Base-by-base conservation (phyloP, 1,140 invertebrate species). In the Caligus rogercresseyi region DNA sequence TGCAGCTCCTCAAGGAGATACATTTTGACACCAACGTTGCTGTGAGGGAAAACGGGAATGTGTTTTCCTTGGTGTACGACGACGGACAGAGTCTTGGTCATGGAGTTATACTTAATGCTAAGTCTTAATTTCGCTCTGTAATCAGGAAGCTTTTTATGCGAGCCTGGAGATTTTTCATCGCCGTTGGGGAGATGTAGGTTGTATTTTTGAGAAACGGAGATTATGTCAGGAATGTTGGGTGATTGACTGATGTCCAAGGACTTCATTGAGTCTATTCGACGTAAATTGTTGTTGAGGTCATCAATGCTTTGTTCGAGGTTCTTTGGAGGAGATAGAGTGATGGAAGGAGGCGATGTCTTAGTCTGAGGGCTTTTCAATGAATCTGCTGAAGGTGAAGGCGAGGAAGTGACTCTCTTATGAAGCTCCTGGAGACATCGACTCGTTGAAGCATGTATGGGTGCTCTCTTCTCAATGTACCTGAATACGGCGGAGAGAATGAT, bases 21-120 rank as follows among this genome's bases (percentile, higher is more conserved):
- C n/a, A 20, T n/a, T 16, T 62, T 62, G 24, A 62, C 43, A 19
- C 31, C 24, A 1, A 56, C 16, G 24, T 56, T 56, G 7, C 20
- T 60, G n/a, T 60, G 18, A 1, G 21, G 24, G 1, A 60, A 25
- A 19, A 18, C 25, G n/a, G 24, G 24, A 18, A 60, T n/a, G 11
- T 60, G 25, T 25, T 25, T 21, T 11, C 21, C 25, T 11, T 25
- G 24, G 16, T 54, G 53, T 23, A 54, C 53, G 53, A 54, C 21
- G 18, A 60, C 57, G 1, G 57, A 26, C 1, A 60, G 26, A 2
- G 3, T 60, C 11, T 2, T 43, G 2, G 57, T 25, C 16, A 14
- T 60, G 57, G 18, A 19, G 57, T 60, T 25, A n/a, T 60, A 60
- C 24, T 3, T 60, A 11, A 60, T 18, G 25, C 57, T 25, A 18